Evolutionary conservation across 1,140 invertebrate species (phyloP), one percentile per base, ranked within the genome.

Genomic region (Cydia splendana): DNA sequence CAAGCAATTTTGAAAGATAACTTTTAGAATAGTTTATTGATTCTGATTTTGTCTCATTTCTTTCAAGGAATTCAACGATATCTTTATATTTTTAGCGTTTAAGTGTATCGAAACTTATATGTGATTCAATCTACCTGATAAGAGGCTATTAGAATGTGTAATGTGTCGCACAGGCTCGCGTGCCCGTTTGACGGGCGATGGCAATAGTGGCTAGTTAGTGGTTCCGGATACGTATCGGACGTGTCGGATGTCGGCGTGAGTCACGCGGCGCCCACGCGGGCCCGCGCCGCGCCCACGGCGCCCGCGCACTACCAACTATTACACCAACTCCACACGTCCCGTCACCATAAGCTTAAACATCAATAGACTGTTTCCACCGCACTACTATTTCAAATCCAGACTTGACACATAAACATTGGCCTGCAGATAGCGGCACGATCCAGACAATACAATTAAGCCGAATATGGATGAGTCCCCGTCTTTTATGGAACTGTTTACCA

Each of bases 201-300:
- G 85, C 85, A 84, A 87, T 84, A 84, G 86, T 84, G 83, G 84
- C 85, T 89, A 90, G 88, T 91, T 91, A 93, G 89, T 91, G 89
- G 88, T 91, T 93, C 91, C 91, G 91, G 91, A 91, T 93, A 93
- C 89, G 87, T 83, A 90, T 89, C 88, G 91, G 88, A 91, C 91
- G 91, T 93, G 91, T 93, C 90, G 90, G 90, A 91, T 93, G 89
- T 93, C 89, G 86, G 85, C 83, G 87, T 93, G 90, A 93, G 84
- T 93, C 91, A 93, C 83, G 85, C 85, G 89, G 89, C 91, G 88
- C 89, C 91, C 88, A 90, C 91, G 89, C 85, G 80, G 81, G 57
- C 34, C 65, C 34, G 75, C 83, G 80, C 78, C 82, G 86, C 84
- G 79, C 83, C 80, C 80, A 79, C 79, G 75, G 80, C 86, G 84